Percentiles rank a stretch among this genome's conserved stretches.
Evolutionary conservation across 2,797 vertebrate species (phyloP).

Genomic region (Tragelaphus oryx): DNA sequence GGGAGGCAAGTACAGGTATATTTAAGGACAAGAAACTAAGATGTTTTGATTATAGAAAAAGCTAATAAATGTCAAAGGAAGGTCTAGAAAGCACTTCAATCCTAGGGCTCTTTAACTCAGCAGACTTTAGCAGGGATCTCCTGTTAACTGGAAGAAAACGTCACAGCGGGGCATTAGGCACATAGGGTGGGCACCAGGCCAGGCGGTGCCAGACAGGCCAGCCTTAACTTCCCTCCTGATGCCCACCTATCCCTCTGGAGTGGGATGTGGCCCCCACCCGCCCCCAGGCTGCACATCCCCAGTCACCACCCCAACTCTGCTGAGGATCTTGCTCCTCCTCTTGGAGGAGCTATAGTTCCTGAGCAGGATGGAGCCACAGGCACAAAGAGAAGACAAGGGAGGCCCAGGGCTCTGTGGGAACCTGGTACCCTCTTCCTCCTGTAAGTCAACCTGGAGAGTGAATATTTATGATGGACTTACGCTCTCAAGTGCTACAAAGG

Average conservation of each 20-base stretch:
- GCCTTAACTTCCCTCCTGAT: neutral
- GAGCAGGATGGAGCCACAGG: neutral
- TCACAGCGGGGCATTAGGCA: no score
- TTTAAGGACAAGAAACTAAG: conserved; percentile 16
- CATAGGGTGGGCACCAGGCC: neutral
- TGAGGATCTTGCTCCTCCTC: neutral
- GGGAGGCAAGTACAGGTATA: neutral
- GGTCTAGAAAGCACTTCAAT: neutral
- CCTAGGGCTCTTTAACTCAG: neutral
- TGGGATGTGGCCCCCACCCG: neutral
- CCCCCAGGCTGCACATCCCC: neutral
- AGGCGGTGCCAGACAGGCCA: neutral
- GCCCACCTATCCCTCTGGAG: neutral
- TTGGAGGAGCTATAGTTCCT: neutral
- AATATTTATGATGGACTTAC: neutral
- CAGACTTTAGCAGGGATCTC: neutral
- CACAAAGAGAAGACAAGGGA: neutral
- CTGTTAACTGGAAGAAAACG: neutral
- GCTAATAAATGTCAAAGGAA: neutral
- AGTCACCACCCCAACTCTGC: neutral
- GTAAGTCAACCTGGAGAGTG: neutral
- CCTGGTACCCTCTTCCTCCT: neutral
- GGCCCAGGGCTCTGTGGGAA: neutral
- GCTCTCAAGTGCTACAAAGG: neutral
- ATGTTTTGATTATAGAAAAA: neutral